Evolutionary conservation across 2,888 invertebrate species (phyloP), one percentile per base, ranked within the genome.

Genomic region (Euzetes globulus): DNA sequence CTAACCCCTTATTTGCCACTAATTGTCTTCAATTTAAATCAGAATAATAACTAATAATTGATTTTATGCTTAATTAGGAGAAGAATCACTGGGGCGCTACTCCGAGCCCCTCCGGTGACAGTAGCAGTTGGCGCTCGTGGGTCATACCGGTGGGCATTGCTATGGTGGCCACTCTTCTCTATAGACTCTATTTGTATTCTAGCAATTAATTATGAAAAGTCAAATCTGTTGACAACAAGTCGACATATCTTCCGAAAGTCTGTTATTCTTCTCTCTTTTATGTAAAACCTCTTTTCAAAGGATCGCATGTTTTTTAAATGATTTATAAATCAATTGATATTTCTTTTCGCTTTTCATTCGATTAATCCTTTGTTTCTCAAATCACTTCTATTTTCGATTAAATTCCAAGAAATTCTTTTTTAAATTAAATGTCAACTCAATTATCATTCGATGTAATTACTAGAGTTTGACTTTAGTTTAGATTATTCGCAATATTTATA

Each of bases 111-210:
- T 65, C 47, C 11, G 73, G 73, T 45, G 65, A 73, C 22, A 70
- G 55, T 68, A 52, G 74, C 68, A 33, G 52, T 1, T 82, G 81
- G 82, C 80, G 79, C 75, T 79, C 80, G 29, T 82, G 82, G 82
- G 72, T 81, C 71, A 77, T 82, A 77, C 82, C 82, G 52, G 80
- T 82, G 77, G 80, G 79, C 50, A 76, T 82, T 71, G 82, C 82
- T 29, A 77, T 81, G 11, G 77, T 80, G 17, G 81, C 81, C 58
- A 81, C 82, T 29, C 73, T 82, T 75, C 77, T 81, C 72, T 82
- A 81, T 78, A 80, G 81, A 74, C 80, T 80, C 75, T 81, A 81
- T 77, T 73, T 78, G 75, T 33, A 75, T 76, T 60, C 5, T 22
- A 68, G 45, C 45, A 15, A 45, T 68, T 13, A 55, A 25, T 25